Evolutionary conservation across 2,797 vertebrate genomes (phyloP), one percentile per base, ranked within the genome.

Genomic region (Crypturellus tataupa): DNA sequence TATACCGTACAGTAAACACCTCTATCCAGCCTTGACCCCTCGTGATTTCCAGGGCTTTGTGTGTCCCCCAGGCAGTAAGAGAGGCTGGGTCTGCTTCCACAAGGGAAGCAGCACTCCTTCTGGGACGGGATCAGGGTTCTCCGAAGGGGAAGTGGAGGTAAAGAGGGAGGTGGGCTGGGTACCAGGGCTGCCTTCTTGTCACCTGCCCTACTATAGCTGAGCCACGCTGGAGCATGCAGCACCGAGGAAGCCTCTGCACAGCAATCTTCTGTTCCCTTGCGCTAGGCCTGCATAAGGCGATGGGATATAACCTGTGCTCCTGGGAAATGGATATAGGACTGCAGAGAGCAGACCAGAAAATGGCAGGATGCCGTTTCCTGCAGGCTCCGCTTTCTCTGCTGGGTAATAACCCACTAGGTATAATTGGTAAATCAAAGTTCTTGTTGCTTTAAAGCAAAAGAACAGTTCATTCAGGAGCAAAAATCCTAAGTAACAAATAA

Each of bases 1-100:
- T 51, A 7, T 20, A 19, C 7, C 6, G 2, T 5, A 25, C 13
- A 47, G 19, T 24, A 47, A 47, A 21, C 27, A 47, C 29, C 27
- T 7, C 47, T n/a, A 1, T 4, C 12, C 0, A 1, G 2, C 39
- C 23, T 47, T 0, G 0, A 31, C 9, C 4, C 4, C 7, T 16
- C 5, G 14, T 21, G 2, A 2, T 10, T 12, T 12, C 46, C 35
- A 29, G 59, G 55, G 8, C n/a, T 89, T 69, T 79, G 73, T 9
- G 12, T n/a, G 35, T 51, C 35, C 33, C 21, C 5, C 3, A 24
- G 42, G 39, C 19, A 27, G 19, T 42, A 55, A 23, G 33, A 15
- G 19, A 6, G 25, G 10, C 12, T 4, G 3, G 18, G 7, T 63
- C 33, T 72, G 15, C 15, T 47, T 63, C 44, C 13, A 2, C 6